Conservation (phyloP, 1,140 invertebrate genomes). For the Drosophila quadrilineata region DNA sequence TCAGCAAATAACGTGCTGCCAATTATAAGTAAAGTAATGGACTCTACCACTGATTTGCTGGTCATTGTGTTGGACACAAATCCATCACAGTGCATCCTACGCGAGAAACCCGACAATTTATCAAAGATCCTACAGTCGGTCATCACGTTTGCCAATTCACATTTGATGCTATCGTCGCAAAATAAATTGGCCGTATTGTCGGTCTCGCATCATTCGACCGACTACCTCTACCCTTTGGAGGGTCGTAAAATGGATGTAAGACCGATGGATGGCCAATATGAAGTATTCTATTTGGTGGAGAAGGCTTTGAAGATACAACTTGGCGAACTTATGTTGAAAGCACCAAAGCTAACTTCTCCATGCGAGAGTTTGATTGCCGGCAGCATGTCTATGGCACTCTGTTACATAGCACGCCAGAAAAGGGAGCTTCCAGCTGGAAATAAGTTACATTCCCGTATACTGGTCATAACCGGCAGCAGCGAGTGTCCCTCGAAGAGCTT, state of each 20-base stretch:
- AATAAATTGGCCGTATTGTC: slow-evolving; percentile 94
- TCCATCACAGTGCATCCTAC: slow-evolving; percentile 89
- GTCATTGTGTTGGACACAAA: slow-evolving; percentile 93
- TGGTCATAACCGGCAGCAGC: slow-evolving; percentile 93
- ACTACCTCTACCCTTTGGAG: slow-evolving; percentile 90
- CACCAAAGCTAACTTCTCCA: slow-evolving; percentile 71
- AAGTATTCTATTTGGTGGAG: slow-evolving; percentile 93
- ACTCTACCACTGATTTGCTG: slow-evolving; percentile 85
- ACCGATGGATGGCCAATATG: slow-evolving; percentile 95
- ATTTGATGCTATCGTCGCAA: slow-evolving; percentile 93
- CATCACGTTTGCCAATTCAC: slow-evolving; percentile 94
- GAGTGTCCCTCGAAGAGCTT: slow-evolving; percentile 97
- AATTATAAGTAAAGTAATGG: too few relatives aligned
- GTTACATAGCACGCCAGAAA: slow-evolving; percentile 89
- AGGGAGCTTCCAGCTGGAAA: slow-evolving; percentile 84
- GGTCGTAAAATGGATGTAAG: slow-evolving; percentile 86
- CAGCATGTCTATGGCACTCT: slow-evolving; percentile 92
- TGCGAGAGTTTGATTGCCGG: slow-evolving; percentile 91
- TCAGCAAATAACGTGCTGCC: too few relatives aligned
- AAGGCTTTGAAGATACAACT: slow-evolving; percentile 89
- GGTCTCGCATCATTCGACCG: slow-evolving; percentile 91
- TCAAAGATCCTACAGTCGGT: slow-evolving; percentile 92
- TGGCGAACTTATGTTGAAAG: slow-evolving; percentile 79
- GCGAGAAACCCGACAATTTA: slow-evolving; percentile 86
- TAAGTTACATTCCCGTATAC: slow-evolving; percentile 89